Base-by-base conservation (phyloP, 2,888 invertebrate genomes). In the Dascillus cervinus region DNA sequence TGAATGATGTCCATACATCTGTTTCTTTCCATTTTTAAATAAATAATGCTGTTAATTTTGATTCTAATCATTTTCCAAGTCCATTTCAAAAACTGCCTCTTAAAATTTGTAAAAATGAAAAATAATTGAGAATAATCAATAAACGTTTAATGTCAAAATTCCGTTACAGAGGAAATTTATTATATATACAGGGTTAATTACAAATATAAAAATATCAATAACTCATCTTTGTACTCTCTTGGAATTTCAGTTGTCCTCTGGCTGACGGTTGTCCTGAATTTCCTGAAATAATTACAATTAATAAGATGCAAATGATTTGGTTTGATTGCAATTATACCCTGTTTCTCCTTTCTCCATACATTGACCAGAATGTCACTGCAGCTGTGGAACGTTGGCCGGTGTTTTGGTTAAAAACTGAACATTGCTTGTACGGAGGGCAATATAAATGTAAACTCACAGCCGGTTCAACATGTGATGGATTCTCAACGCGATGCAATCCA, bases 401-500 rank as follows among this genome's bases (percentile, higher is more conserved):
- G 45, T 82, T 79, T 54, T 90, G 83, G 56, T 97, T 94, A 60
- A 97, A 98, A 14, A 90, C 81, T 14, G 80, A 74, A 62, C 97
- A 98, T 42, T 77, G 69, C 47, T 81, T 73, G 59, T 90, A 97
- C 0, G 95, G 95, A 0, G 95, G 98, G 46, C 87, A 87, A 65
- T 98, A 98, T 2, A 98, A 73, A 60, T 98, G 98, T 13, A 98
- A 70, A 3, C 91, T 92, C 1, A 96, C 86, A 0, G 95, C 86
- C 0, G 82, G 75, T 54, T 95, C 87, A 0, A 82, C 77, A 56
- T 92, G 83, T 5, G 89, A 92, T 0, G 85, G 76, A 62, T 98
- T 98, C 67, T 95, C 95, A 47, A 98, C 89, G 1, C 96, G 79
- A 61, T 98, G 97, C 8, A 98, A 73, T 0, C 97, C 98, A 46